phyloP scores from a whole-genome alignment of 2,888 invertebrate genomes.

The Ctena decussata region DNA sequence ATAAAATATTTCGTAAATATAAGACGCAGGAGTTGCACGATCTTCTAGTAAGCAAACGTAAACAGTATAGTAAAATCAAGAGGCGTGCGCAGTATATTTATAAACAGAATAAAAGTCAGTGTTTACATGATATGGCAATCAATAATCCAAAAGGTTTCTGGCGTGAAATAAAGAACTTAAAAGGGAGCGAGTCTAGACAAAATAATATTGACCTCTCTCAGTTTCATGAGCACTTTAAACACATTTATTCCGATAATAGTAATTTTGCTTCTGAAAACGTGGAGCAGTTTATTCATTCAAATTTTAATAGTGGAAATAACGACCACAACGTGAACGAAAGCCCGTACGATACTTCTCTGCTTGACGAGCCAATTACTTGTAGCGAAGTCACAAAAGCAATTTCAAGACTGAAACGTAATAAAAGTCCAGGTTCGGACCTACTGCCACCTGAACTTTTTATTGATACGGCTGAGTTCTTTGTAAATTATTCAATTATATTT shows the following conservation, averaged over 20 bases:
- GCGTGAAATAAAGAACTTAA: not conserved
- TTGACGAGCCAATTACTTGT: not conserved
- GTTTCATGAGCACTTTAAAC: conserved; percentile 14
- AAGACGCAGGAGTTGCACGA: not conserved
- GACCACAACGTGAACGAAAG: not conserved
- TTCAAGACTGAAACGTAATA: not conserved
- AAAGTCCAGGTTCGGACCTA: not conserved
- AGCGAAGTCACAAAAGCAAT: not conserved
- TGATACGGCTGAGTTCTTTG: not conserved
- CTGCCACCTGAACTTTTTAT: conserved; percentile 11
- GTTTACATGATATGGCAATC: conserved; percentile 2
- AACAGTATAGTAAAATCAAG: conserved; percentile 11
- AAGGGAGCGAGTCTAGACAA: not conserved
- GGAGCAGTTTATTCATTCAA: not conserved
- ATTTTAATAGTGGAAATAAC: not conserved
- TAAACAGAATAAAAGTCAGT: not conserved
- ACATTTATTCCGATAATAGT: not conserved
- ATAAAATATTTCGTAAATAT: conserved; percentile 1
- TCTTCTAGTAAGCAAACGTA: not conserved
- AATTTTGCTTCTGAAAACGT: not conserved
- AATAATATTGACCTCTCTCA: not conserved
- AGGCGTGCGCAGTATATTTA: not conserved
- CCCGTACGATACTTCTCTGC: not conserved
- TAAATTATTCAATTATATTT: conserved; percentile 18
- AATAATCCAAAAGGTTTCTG: conserved; percentile 16